Base-by-base conservation (phyloP, 2,113 vertebrate genomes). In the Menidia beryllina region DNA sequence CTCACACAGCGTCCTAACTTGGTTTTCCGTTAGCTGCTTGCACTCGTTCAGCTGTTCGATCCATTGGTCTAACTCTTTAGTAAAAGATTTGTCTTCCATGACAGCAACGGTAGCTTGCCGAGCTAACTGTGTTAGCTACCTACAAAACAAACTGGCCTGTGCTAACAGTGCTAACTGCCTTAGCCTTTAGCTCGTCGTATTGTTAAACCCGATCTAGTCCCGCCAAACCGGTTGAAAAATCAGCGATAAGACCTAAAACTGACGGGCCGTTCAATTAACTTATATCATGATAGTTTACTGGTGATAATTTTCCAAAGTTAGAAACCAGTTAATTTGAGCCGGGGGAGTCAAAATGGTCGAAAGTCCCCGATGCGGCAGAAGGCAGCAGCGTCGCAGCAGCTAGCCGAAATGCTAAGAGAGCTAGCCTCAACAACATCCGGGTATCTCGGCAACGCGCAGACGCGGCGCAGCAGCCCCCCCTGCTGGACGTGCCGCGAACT, bases 11-110 rank as follows among this genome's bases (percentile, higher is more conserved):
- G 92, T 92, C 77, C 93, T 61, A 70, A 94, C 93, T 72, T 94
- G 93, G 76, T 93, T 93, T 55, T 94, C 93, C 69, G 89, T 72
- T 24, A 94, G 88, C 78, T 94, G 93, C 85, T 93, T 94, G 34
- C 93, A 94, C 81, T 94, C 93, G 34, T 94, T 93, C 38, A 94
- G 89, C 80, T 94, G 93, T 59, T 94, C 93, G 77, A 94, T 91
- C 93, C 93, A 94, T 19, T 93, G 92, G 85, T 94, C 93, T 66
- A 94, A 62, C 19, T 94, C 93, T 85, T 94, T 94, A 30, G 93
- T 93, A 25, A 94, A 94, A 4, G 88, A 85, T 88, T 94, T 94
- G 85, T 94, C 93, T 72, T 94, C 93, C 93, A 94, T 94, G 75
- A 67, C 84, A 71, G 85, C 79, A 43, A 72, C 63, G 78, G 71